Evolutionary conservation across 2,113 vertebrate species (phyloP).

Genomic region (Propithecus coquereli): DNA sequence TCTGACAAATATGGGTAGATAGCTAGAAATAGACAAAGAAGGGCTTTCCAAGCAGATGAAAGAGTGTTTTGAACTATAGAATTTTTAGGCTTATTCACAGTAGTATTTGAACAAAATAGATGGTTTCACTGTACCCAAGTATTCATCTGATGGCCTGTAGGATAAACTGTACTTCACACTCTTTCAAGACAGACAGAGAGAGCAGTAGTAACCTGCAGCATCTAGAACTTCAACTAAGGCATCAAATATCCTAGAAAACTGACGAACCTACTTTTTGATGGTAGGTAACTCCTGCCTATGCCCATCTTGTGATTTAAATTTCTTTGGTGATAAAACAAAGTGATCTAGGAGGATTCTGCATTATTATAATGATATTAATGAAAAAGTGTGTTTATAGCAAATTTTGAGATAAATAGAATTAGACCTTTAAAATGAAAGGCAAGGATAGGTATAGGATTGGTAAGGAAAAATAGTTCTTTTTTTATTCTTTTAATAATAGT

Average conservation of each 20-base stretch:
- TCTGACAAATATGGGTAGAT: neutral
- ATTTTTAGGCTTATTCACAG: slow-evolving; percentile 4
- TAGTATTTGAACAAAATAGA: neutral
- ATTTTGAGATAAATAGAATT: neutral
- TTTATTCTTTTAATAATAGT: slow-evolving; percentile 4
- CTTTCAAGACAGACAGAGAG: neutral
- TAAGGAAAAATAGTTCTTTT: neutral
- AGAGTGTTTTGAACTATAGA: neutral
- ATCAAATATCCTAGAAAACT: neutral
- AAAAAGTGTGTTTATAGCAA: neutral
- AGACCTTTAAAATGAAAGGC: slow-evolving; percentile 27
- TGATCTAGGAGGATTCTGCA: neutral
- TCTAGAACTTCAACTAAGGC: neutral
- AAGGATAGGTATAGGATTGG: neutral
- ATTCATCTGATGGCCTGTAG: neutral
- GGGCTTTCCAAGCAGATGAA: neutral
- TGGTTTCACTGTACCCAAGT: neutral
- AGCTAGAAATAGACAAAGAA: neutral
- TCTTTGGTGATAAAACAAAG: slow-evolving; percentile 21
- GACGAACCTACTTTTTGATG: neutral
- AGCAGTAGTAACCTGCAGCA: neutral
- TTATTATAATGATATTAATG: slow-evolving; percentile 5
- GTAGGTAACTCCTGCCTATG: neutral
- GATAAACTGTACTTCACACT: neutral
- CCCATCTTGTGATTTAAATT: neutral